Evolutionary conservation across 2,888 invertebrate genomes (phyloP).

Genomic region (Malachius bipustulatus): DNA sequence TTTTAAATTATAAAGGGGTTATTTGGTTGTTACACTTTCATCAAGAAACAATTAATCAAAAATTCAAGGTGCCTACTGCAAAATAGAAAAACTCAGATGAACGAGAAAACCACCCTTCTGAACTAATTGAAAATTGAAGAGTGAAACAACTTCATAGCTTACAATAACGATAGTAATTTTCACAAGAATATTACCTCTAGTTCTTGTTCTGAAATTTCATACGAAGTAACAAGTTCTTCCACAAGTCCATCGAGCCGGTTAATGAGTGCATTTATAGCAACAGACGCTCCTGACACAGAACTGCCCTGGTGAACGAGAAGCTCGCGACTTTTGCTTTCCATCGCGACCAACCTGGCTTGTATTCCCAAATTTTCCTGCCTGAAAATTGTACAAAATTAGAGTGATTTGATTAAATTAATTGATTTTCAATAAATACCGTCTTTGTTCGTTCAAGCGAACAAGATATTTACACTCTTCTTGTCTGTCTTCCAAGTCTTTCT

Average conservation of each 20-base stretch:
- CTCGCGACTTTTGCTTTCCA: slow-evolving; percentile 52
- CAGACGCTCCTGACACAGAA: slow-evolving; percentile 55
- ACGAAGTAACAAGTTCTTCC: slow-evolving; percentile 59
- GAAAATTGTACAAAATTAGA: slow-evolving; percentile 13
- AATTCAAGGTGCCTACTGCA: too few relatives aligned
- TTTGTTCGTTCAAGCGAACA: slow-evolving; percentile 68
- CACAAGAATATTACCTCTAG: slow-evolving; percentile 45
- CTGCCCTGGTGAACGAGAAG: slow-evolving; percentile 56
- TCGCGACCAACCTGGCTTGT: slow-evolving; percentile 49
- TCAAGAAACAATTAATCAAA: too few relatives aligned
- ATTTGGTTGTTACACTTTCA: too few relatives aligned
- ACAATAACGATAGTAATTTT: too few relatives aligned
- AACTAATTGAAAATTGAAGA: too few relatives aligned
- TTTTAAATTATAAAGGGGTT: too few relatives aligned
- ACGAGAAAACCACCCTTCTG: too few relatives aligned
- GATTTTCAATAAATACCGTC: slow-evolving; percentile 40
- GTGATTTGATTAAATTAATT: slow-evolving; percentile 3
- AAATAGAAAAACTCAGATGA: too few relatives aligned
- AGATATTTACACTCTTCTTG: slow-evolving; percentile 69
- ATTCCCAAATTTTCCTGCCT: slow-evolving; percentile 56
- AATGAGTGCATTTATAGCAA: slow-evolving; percentile 55
- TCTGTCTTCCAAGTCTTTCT: slow-evolving; percentile 47
- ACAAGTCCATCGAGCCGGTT: slow-evolving; percentile 58
- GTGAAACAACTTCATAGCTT: too few relatives aligned
- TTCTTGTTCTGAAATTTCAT: slow-evolving; percentile 63